Base-by-base conservation (phyloP, 2,797 vertebrate species). In the Mus caroli region DNA sequence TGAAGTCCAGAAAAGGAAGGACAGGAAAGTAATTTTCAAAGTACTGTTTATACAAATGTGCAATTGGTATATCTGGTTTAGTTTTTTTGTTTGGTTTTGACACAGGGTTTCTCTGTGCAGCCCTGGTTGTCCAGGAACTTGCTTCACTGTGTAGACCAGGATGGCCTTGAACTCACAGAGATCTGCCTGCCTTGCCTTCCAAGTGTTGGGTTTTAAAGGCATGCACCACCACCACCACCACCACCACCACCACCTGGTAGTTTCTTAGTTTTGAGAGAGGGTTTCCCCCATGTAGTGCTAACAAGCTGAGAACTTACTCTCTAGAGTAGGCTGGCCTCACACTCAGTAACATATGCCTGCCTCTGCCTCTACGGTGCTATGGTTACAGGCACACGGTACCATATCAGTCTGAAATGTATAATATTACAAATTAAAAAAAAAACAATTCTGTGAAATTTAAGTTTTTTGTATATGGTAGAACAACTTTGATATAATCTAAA, bases 1-100 rank as follows among this genome's bases (percentile, higher is more conserved):
- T 62, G n/a, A 60, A 15, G 83, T 90, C 24, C 78, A 96, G 43
- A 40, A 31, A 92, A 50, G 40, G 24, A 92, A 50, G 40, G 24
- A 60, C 54, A 54, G 15, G 54, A 54, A 54, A 54, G 54, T 54
- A 54, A 86, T 90, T 80, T 37, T 95, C 34, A 86, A 85, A 37
- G 88, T 87, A 84, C 58, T 87, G 75, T 80, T 94, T 85, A 54
- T 77, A 24, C 12, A 50, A 90, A 90, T 86, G 56, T 89, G 6
- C 60, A 58, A 60, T 80, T 14, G 17, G n/a, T 40, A 54, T 22
- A 14, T 76, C 13, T 83, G 75, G 8, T 19, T 92, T 12, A 64
- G 24, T 82, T 60, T 94, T 77, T 22, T 76, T 26, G 43, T 76
- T 73, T 77, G 71, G 46, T n/a, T 89, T 60, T 46, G 17, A 88